Base-by-base conservation (phyloP, 2,797 vertebrate species). In the Rhyacichthys aspro region DNA sequence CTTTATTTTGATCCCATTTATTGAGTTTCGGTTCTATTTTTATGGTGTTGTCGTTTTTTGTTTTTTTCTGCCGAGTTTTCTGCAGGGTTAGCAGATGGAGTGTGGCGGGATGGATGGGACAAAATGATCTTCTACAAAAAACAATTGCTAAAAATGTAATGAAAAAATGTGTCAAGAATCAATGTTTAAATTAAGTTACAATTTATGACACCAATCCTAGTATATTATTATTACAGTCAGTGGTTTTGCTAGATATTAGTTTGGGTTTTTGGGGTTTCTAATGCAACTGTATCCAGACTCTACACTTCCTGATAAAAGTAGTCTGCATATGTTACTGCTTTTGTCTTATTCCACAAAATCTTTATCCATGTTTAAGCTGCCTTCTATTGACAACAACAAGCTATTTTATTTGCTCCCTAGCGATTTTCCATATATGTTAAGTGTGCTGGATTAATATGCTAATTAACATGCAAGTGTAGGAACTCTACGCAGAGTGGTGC, bases 1-100 rank as follows among this genome's bases (percentile, higher is more conserved):
- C 78, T 79, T 79, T 68, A 72, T 66, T 71, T 76, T 73, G 54
- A 83, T 78, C 74, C 62, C 46, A 66, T 73, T 63, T 74, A 68
- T 68, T 43, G 56, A 71, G 69, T 69, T 73, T 73, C 63, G 39
- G 11, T 8, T 23, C 63, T 43, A 43, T 64, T 70, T 67, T 15
- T 59, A 48, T 32, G 52, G n/a, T n/a, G n/a, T n/a, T n/a, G n/a
- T n/a, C n/a, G 28, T 37, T 37, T 37, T 37, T 37, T 37, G 8
- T 78, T 72, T 67, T 70, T 63, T 76, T 59, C 43, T 41, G 71
- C 11, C n/a, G n/a, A n/a, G n/a, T n/a, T n/a, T n/a, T n/a, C n/a
- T n/a, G n/a, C n/a, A n/a, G n/a, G n/a, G n/a, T n/a, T n/a, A 10
- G 43, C 28, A 23, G 54, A 28, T 48, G 68, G 64, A 19, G 55